phyloP scores from a whole-genome alignment of 30 jellyfish, hydroid and myxozoan genomes.

The Haliclystus octoradiatus region DNA sequence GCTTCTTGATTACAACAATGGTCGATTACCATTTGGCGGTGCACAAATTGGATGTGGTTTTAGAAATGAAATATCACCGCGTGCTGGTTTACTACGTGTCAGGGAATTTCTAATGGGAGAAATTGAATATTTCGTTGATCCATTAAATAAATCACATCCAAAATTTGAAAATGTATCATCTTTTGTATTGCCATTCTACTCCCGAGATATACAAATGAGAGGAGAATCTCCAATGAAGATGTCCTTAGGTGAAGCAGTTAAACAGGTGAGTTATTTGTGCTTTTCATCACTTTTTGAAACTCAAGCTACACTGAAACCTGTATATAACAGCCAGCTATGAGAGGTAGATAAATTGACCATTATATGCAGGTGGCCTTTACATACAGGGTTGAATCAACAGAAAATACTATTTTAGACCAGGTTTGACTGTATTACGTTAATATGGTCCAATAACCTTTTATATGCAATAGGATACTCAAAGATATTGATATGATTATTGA shows the following conservation, averaged over 20 bases:
- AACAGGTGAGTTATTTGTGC: slow-evolving; percentile 20
- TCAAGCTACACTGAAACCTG: no score
- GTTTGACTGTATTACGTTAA: no score
- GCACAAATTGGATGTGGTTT: slow-evolving; percentile 99
- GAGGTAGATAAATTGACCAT: no score
- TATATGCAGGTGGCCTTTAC: no score
- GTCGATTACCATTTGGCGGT: slow-evolving; percentile 97
- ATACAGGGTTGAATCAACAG: no score
- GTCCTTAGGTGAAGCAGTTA: slow-evolving; percentile 68
- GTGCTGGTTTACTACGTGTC: slow-evolving; percentile 94
- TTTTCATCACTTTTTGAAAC: no score
- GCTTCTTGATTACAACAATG: slow-evolving; percentile 86
- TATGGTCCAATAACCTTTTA: not conserved
- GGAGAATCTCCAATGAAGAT: slow-evolving; percentile 78
- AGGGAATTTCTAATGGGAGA: slow-evolving; percentile 99
- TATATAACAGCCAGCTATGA: no score
- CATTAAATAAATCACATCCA: slow-evolving; percentile 76
- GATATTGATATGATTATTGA: not conserved
- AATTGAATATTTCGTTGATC: slow-evolving; percentile 95
- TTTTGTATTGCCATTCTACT: slow-evolving; percentile 40
- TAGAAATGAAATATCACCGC: slow-evolving; percentile 97
- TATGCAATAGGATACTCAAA: not conserved
- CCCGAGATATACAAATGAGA: slow-evolving; percentile 76
- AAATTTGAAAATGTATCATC: slow-evolving; percentile 70
- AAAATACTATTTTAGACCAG: no score